These are phyloP conservation scores for Galago senegalensis DNA, from an alignment of 2,797 vertebrate species.

Conservation along the genomic window DNA sequence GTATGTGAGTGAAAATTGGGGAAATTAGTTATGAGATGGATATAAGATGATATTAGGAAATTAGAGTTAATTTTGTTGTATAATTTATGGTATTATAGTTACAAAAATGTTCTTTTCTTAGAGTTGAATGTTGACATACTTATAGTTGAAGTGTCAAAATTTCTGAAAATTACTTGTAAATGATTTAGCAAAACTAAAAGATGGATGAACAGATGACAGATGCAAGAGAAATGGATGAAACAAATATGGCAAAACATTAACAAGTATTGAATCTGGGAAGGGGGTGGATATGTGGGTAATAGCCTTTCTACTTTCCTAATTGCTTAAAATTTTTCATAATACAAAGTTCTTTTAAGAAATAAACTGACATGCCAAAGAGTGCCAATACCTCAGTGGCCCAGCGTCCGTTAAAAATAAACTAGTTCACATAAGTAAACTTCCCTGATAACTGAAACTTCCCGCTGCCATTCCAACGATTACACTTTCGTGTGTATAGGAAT, in stretches of 20 bases:
- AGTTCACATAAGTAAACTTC: background rate
- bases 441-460: background rate
- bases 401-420: background rate
- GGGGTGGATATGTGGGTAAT: background rate
- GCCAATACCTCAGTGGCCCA: background rate
- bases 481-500: background rate
- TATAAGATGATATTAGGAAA: background rate
- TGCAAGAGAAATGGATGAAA: background rate
- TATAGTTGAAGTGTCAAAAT: background rate
- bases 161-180: background rate
- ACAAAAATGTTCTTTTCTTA: background rate
- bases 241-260: background rate
- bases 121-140: background rate
- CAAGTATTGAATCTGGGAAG: background rate
- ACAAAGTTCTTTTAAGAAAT: conserved; percentile 10
- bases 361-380: background rate
- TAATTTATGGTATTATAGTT: background rate
- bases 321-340: background rate
- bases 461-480: background rate
- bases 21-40: background rate
- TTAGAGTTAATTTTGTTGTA: background rate
- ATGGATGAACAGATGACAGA: background rate
- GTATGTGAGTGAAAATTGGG: background rate
- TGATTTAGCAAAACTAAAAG: background rate
- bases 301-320: background rate